Percentiles rank a stretch among this genome's conserved stretches.
Evolutionary conservation across 2,797 vertebrate genomes (phyloP).

Genomic region (Argentina silus): DNA sequence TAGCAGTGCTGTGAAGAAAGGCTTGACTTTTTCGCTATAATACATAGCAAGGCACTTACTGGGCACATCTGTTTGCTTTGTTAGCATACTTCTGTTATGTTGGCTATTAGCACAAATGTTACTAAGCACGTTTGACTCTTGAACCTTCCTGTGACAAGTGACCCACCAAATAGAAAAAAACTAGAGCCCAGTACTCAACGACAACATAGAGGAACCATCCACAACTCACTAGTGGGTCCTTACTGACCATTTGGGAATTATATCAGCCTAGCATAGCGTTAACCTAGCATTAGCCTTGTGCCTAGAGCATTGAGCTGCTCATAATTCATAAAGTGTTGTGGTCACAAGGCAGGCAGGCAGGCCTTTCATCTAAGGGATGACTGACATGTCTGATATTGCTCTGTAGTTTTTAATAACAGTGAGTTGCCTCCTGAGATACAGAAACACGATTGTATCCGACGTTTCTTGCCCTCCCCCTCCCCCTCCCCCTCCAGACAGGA

Average conservation of each 20-base stretch:
- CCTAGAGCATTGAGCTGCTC: constrained; percentile 33
- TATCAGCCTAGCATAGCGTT: constrained; percentile 13
- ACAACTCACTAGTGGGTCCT: neutral
- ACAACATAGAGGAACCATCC: neutral
- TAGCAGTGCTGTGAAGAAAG: too few relatives aligned
- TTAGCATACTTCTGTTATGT: too few relatives aligned
- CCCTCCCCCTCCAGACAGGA: constrained; percentile 20
- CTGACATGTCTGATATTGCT: constrained; percentile 75
- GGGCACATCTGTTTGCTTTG: too few relatives aligned
- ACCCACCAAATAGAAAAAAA: too few relatives aligned
- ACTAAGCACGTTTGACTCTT: too few relatives aligned
- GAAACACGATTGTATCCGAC: constrained; percentile 56
- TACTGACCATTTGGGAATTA: neutral
- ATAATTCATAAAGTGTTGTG: constrained; percentile 44
- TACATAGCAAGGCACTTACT: too few relatives aligned
- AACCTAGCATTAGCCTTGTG: constrained; percentile 9
- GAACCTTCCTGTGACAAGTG: too few relatives aligned
- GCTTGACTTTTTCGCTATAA: too few relatives aligned
- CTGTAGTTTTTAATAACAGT: constrained; percentile 74
- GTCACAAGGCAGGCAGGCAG: constrained; percentile 23
- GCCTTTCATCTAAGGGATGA: constrained; percentile 62
- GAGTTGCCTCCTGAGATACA: constrained; percentile 39
- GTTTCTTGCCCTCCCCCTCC: constrained; percentile 46
- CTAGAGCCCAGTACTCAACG: too few relatives aligned
- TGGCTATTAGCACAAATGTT: too few relatives aligned